These are phyloP conservation scores for Python bivittatus DNA, from an alignment of 2,113 vertebrate genomes.

Conservation along the genomic window DNA sequence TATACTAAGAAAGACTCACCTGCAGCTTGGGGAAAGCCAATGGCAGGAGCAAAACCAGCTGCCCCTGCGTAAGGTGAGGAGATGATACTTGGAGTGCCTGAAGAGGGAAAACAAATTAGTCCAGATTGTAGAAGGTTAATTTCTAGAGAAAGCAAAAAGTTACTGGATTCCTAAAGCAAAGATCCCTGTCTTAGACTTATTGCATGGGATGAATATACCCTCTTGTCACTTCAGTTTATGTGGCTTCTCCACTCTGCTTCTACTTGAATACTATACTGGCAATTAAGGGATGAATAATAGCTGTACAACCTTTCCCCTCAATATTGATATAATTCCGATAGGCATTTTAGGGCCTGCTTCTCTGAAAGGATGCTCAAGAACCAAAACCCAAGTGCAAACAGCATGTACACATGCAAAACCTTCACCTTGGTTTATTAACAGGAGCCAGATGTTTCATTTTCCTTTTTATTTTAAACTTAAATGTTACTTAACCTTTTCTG, in stretches of 20 bases:
- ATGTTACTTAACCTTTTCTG: background rate
- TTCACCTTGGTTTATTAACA: background rate
- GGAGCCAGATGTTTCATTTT: background rate
- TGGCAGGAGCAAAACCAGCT: constrained; percentile 72
- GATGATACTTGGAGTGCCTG: constrained; percentile 73
- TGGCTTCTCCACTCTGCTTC: background rate
- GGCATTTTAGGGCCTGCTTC: background rate
- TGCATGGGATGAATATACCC: background rate
- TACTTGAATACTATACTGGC: background rate
- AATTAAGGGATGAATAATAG: background rate
- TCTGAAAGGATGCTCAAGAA: background rate
- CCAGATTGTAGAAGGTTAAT: background rate
- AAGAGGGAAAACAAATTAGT: constrained; percentile 34
- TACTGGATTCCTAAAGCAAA: background rate
- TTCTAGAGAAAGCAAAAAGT: background rate
- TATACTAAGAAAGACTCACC: constrained; percentile 59
- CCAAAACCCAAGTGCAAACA: background rate
- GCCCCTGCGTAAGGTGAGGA: constrained; percentile 73
- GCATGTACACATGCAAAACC: background rate
- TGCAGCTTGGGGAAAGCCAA: constrained; percentile 74
- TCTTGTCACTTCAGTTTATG: background rate
- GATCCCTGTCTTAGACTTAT: background rate
- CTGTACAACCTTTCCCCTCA: background rate
- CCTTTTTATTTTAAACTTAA: background rate
- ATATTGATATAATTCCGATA: background rate